Evolutionary conservation across 2,113 vertebrate species (phyloP), one percentile per base, ranked within the genome.

Genomic region (Aplodontia rufa): DNA sequence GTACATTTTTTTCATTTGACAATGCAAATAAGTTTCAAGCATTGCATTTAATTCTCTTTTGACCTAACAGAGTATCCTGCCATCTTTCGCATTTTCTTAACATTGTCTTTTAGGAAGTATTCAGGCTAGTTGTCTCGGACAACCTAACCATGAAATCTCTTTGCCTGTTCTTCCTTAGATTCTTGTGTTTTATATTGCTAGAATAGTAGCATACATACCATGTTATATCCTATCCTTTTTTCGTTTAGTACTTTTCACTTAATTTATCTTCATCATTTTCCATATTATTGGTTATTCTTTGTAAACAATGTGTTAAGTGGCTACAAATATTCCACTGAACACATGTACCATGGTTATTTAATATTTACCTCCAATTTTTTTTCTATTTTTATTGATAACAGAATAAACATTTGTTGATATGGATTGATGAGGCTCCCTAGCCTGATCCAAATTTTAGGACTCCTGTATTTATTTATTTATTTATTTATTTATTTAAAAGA

Each of bases 301-400:
- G 14, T 80, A 58, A 83, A 69, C 9, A 95, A 24, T 40, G 24
- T 42, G 55, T 76, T 72, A 28, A 69, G 26, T 69, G 37, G 14
- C 35, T 93, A 80, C 40, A 87, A 51, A 92, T 45, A 90, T 22
- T 62, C 83, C 14, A 90, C 0, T 90, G 40, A 93, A 74, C 53
- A 35, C 13, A 49, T 19, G 11, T 51, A 69, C 37, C 35, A 71
- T 2, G n/a, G 19, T 75, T 88, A 80, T 9, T 80, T 87, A 90
- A 66, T 84, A 80, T 74, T 88, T 66, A 76, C 28, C 69, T 66
- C 28, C 8, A 53, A 0, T 45, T 60, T 53, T 45, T 74, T 82
- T 53, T 79, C 32, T 84, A 68, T 84, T 84, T 96, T 95, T 86
- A 91, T 82, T 93, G 89, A 72, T 2, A 82, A 16, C 49, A 71